Evolutionary conservation across 2,113 vertebrate genomes (phyloP), one percentile per base, ranked within the genome.

Genomic region (Dolichallabes microphthalmus): DNA sequence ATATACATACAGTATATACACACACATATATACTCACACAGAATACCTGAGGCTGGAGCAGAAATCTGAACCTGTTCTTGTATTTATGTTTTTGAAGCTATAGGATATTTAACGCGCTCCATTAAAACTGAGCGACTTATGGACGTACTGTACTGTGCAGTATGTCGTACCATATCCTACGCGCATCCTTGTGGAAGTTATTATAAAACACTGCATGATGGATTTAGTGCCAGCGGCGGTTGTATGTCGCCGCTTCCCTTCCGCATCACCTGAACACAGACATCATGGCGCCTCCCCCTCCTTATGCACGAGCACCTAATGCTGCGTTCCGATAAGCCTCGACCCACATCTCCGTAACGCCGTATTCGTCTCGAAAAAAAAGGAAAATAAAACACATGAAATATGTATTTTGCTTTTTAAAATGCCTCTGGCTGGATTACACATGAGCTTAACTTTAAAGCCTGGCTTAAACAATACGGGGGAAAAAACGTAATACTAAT

Each of bases 251-350:
- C 89, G 86, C 90, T 93, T 92, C 90, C 91, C 91, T 85, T 93
- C 89, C 89, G 87, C 90, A 93, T 94, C 91, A 92, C 90, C 58
- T 82, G 91, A 92, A 92, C 93, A 93, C 60, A 84, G 91, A 92
- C 90, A 91, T 89, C 82, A 92, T 93, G 92, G 93, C 92, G 90
- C 86, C 92, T 90, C 73, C 81, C 76, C 64, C n/a, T 85, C 75
- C 66, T 57, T 74, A 20, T 53, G 74, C 74, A 81, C 86, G 32
- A 86, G 30, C 53, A 66, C 92, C 89, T 93, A 93, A 93, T 92
- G 91, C 89, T 80, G 89, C 90, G 91, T 93, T 92, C 91, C 92
- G 91, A 93, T 94, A 93, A 93, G 93, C 88, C 90, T 89, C 87
- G 88, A 86, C 60, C 80, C 27, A 30, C 76, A 35, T 57, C 76